Evolutionary conservation across 2,888 invertebrate genomes (phyloP), one percentile per base, ranked within the genome.

Genomic region (Priocnemis perturbator): DNA sequence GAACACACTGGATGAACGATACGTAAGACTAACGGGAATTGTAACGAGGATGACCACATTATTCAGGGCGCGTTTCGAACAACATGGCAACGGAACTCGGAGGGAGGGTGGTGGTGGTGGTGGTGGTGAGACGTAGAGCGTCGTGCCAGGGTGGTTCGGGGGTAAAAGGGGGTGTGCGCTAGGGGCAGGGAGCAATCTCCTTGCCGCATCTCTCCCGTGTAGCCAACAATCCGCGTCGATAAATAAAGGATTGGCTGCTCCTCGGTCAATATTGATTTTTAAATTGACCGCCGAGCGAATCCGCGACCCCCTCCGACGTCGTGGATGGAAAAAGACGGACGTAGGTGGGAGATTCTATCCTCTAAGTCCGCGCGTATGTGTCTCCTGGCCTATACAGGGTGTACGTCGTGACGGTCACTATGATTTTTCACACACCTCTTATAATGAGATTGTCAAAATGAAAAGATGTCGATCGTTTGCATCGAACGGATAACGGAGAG

Each of bases 261-360:
- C 82, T 87, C 85, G 85, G 88, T 89, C 87, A 89, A 89, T 88
- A 89, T 89, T 88, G 88, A 88, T 89, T 88, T 88, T 88, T 86
- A 88, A 88, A 89, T 89, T 89, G 89, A 89, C 88, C 88, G 85
- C 81, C 82, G 85, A 86, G 79, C 79, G 85, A 86, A 86, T 87
- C 83, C 86, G 85, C 85, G 85, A 65, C 37, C 75, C 71, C 44
- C 44, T 50, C 37, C 37, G 4, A 37, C 37, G 2, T 11, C 11
- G 11, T 11, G 37, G 50, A 26, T n/a, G 21, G 26, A 55, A 55
- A 19, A 55, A 55, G 21, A 55, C 55, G 11, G 21, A 26, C 1
- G 37, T 37, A 37, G 37, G 55, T 26, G 26, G 53, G 26, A 55
- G 21, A 21, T 20, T 37, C 37, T 9, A 55, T 3, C 55, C 55